phyloP scores from a whole-genome alignment of 1,140 invertebrate species.

The Sitobion miscanthi region DNA sequence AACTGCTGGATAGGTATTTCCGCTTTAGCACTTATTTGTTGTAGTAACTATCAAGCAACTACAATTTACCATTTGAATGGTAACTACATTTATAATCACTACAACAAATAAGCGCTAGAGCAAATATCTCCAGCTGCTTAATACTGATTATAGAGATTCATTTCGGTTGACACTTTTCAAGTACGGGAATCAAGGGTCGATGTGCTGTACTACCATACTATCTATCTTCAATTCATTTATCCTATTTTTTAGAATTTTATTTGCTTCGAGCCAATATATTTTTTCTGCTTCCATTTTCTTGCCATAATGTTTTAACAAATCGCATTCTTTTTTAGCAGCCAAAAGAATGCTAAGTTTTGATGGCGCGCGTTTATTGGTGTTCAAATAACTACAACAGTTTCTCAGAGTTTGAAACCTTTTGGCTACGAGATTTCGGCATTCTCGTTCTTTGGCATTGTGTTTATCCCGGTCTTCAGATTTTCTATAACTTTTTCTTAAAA shows the following conservation, averaged over 20 bases:
- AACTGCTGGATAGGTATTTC: too few species aligned
- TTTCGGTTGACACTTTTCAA: too few species aligned
- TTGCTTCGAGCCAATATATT: not conserved
- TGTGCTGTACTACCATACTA: too few species aligned
- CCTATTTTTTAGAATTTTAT: not conserved
- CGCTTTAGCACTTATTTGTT: too few species aligned
- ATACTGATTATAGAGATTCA: too few species aligned
- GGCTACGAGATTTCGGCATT: not conserved
- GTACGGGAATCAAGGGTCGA: too few species aligned
- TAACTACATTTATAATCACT: too few species aligned
- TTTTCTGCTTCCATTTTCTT: not conserved
- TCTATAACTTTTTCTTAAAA: not conserved
- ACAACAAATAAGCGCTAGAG: too few species aligned
- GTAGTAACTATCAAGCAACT: too few species aligned
- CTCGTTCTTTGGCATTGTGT: slow-evolving; percentile 50
- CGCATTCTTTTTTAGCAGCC: slow-evolving; percentile 27
- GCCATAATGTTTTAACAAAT: not conserved
- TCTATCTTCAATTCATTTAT: not conserved
- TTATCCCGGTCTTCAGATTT: not conserved
- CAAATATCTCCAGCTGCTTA: too few species aligned
- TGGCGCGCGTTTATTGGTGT: not conserved
- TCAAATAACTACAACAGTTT: slow-evolving; percentile 2
- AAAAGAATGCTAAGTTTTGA: slow-evolving; percentile 44
- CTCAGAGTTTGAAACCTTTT: not conserved
- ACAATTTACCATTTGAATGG: too few species aligned